Base-by-base conservation (phyloP, 2,113 vertebrate genomes). In the Morphnarchus princeps region DNA sequence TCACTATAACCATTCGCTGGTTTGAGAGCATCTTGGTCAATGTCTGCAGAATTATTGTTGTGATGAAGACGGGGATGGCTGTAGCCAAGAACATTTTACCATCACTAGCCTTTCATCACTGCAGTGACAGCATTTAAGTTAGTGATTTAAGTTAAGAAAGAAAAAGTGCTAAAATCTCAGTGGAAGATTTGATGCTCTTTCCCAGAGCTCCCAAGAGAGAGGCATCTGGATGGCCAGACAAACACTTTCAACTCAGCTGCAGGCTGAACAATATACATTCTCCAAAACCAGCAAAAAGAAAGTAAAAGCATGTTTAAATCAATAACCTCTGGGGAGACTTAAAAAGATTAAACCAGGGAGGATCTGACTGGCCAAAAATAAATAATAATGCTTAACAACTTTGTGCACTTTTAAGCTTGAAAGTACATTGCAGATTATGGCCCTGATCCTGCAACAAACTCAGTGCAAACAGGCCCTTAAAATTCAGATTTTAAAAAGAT, bases 221-320 rank as follows among this genome's bases (percentile, higher is more conserved):
- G 65, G 32, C 36, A 74, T n/a, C 82, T 76, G 52, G 72, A 90
- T 82, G 47, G 38, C 74, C 80, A 92, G 84, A 86, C 82, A 74
- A 88, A n/a, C 67, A 73, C 85, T 95, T 50, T 90, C 66, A 97
- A 92, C 89, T 84, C 47, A 92, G 89, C 83, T 77, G 85, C 58
- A 69, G 52, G 87, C 82, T 95, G 79, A 87, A 76, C 55, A 61
- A 82, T 36, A 61, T 16, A 72, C 36, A 54, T 67, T 93, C 83
- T 89, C 62, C 79, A 92, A 94, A 93, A 94, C 45, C 55, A 94
- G 85, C 36, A 72, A 89, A 95, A 92, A 85, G 63, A 90, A 88
- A 93, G 88, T 61, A 83, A 94, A 94, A 84, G 61, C 67, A 38
- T 82, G 66, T 85, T 94, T 87, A 89, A 94, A 95, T 96, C 93